These are phyloP conservation scores for Thera britannica DNA, from an alignment of 2,888 invertebrate species.

Conservation along the genomic window DNA sequence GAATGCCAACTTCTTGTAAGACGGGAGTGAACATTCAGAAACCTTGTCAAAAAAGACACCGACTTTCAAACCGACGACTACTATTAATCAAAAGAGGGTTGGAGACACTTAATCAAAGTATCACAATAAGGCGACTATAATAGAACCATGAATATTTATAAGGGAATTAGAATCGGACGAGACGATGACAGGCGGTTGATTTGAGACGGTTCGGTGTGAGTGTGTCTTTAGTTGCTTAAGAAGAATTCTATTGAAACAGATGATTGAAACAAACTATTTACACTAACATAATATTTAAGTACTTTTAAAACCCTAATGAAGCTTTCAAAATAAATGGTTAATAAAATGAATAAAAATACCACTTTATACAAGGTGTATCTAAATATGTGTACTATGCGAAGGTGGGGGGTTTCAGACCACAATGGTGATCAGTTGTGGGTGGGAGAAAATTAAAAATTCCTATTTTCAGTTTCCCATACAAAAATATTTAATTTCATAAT, in stretches of 20 bases:
- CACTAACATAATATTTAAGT: too few relatives aligned
- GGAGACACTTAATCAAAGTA: constrained; percentile 81
- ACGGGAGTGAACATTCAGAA: constrained; percentile 34
- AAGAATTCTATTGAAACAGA: not conserved
- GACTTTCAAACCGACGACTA: constrained; percentile 37
- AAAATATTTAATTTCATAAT: too few relatives aligned
- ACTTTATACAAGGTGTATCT: too few relatives aligned
- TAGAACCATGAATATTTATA: constrained; percentile 79
- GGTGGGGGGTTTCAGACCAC: too few relatives aligned
- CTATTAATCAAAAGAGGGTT: constrained; percentile 72
- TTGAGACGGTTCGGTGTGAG: constrained; percentile 61
- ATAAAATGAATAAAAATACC: too few relatives aligned
- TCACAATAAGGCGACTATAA: constrained; percentile 76
- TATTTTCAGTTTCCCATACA: too few relatives aligned
- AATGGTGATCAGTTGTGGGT: too few relatives aligned
- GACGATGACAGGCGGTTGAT: constrained; percentile 58
- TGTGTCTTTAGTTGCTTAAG: constrained; percentile 58
- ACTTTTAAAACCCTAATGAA: too few relatives aligned
- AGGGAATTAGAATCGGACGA: constrained; percentile 68
- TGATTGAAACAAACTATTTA: not conserved
- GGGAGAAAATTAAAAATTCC: too few relatives aligned
- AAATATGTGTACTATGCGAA: too few relatives aligned
- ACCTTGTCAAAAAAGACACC: constrained; percentile 49
- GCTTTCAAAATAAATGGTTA: too few relatives aligned
- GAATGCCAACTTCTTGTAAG: not conserved